These are phyloP conservation scores for Babyrousa celebensis DNA, from an alignment of 2,797 vertebrate species.

Conservation along the genomic window DNA sequence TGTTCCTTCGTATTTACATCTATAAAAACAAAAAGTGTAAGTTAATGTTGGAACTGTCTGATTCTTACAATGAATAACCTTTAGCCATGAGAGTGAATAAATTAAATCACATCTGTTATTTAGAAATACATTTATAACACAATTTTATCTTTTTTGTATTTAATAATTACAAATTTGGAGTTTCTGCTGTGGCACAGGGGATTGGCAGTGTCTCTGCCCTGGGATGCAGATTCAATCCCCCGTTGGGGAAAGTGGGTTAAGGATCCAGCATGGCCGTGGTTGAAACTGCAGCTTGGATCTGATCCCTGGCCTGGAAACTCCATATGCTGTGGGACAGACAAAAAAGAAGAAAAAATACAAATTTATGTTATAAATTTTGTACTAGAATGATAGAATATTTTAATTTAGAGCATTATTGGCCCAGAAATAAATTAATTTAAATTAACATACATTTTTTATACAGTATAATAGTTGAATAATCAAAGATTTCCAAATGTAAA, in stretches of 20 bases:
- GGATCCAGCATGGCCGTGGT: too few species aligned
- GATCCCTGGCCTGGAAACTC: too few species aligned
- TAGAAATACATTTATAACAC: not conserved
- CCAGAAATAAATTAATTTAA: not conserved
- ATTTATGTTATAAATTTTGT: not conserved
- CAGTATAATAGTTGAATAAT: not conserved
- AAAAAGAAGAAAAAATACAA: not conserved
- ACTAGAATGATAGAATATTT: not conserved
- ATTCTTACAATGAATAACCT: not conserved
- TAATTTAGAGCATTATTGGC: not conserved
- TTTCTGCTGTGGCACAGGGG: too few species aligned
- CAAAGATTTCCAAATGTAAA: slow-evolving; percentile 4
- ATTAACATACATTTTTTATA: not conserved
- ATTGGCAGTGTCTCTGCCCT: too few species aligned
- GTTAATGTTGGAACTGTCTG: not conserved
- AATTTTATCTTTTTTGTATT: slow-evolving; percentile 51
- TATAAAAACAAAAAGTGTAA: slow-evolving; percentile 35
- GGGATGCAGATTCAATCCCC: too few species aligned
- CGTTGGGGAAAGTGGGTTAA: too few species aligned
- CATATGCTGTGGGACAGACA: too few species aligned
- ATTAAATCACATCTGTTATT: not conserved
- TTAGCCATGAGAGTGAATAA: not conserved
- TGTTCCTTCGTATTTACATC: not conserved
- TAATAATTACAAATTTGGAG: slow-evolving; percentile 35
- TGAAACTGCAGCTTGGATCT: too few species aligned